Evolutionary conservation across 2,797 vertebrate species (phyloP).

Genomic region (Macroramphosus scolopax): DNA sequence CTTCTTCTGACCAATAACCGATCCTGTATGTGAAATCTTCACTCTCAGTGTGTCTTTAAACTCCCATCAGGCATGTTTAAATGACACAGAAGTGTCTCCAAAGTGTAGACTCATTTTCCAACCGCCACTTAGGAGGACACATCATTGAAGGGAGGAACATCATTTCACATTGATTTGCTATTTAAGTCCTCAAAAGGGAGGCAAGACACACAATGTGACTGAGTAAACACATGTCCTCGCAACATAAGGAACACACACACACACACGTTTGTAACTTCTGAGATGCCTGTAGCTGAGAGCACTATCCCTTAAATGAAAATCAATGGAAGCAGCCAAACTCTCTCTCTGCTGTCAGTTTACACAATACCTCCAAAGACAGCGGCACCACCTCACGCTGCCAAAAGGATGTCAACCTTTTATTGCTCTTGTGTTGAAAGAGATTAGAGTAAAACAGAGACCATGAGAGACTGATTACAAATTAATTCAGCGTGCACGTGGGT

Average conservation of each 20-base stretch:
- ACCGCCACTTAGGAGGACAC: no score
- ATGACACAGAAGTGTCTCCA: no score
- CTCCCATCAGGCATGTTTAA: no score
- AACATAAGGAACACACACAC: background rate
- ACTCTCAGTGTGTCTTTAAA: no score
- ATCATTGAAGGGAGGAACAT: no score
- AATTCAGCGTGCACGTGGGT: background rate
- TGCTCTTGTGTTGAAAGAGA: conserved; percentile 17
- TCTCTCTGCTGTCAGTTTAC: conserved; percentile 36
- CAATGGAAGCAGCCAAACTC: conserved; percentile 39
- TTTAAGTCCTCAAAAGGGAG: no score
- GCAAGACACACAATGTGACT: no score
- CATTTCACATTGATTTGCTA: no score
- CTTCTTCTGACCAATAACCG: no score
- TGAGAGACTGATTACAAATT: conserved; percentile 14
- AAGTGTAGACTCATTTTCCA: no score
- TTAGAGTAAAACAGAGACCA: conserved; percentile 21
- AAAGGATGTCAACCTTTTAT: conserved; percentile 28
- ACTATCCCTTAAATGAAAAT: conserved; percentile 57
- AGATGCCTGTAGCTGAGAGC: conserved; percentile 18
- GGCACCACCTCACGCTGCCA: conserved; percentile 19
- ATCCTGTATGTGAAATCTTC: no score
- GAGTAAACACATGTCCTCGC: no score
- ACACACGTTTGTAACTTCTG: conserved; percentile 3
- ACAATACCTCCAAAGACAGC: conserved; percentile 39